These are phyloP conservation scores for Halcyon malimbica DNA, from an alignment of 2,113 vertebrate species.

Conservation along the genomic window DNA sequence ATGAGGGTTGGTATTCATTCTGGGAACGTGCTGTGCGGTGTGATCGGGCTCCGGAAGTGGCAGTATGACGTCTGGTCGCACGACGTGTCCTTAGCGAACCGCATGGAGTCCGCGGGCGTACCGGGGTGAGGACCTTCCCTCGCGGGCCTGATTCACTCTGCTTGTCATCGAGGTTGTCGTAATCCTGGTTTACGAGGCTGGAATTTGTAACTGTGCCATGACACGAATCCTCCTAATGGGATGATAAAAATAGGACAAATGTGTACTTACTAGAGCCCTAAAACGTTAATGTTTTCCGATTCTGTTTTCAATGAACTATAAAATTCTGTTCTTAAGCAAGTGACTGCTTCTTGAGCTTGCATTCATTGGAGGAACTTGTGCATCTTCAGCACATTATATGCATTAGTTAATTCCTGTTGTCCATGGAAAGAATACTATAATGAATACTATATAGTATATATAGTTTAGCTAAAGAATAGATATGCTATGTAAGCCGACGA, in stretches of 20 bases:
- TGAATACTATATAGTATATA: too few species aligned
- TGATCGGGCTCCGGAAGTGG: conserved; percentile 97
- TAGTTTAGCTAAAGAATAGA: not conserved
- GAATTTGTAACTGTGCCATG: not conserved
- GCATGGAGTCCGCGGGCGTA: conserved; percentile 96
- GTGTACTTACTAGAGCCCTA: not conserved
- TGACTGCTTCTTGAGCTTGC: not conserved
- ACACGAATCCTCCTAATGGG: not conserved
- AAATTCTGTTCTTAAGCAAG: not conserved
- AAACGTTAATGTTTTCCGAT: not conserved
- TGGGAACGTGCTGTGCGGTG: conserved; percentile 94
- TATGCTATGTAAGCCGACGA: not conserved
- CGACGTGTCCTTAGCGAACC: conserved; percentile 95
- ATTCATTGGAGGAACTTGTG: not conserved
- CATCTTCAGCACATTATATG: not conserved
- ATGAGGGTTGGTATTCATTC: conserved; percentile 98
- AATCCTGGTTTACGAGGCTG: not conserved
- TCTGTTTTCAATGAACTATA: not conserved
- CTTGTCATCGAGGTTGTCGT: not conserved
- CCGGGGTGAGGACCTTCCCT: conserved; percentile 83
- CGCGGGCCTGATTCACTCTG: not conserved
- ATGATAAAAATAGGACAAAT: not conserved
- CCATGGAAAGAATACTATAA: not conserved
- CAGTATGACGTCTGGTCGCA: conserved; percentile 99
- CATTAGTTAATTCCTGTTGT: not conserved